phyloP scores from a whole-genome alignment of 2,888 invertebrate species.

The Keiferia lycopersicella region DNA sequence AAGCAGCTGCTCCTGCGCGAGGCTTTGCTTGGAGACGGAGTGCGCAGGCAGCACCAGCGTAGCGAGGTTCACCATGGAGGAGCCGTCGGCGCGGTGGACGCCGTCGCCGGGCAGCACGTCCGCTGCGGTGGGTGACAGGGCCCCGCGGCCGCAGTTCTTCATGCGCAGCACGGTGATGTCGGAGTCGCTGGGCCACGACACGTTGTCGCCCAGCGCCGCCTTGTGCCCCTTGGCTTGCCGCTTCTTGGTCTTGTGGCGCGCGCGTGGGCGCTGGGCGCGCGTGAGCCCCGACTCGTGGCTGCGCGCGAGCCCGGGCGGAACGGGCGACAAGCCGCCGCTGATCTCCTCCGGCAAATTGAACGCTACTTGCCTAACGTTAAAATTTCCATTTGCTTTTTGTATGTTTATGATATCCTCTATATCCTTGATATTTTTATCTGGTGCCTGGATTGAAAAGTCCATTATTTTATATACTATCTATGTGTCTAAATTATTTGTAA shows the following conservation, averaged over 20 bases:
- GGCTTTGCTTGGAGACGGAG: slow-evolving; percentile 59
- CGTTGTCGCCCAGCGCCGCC: slow-evolving; percentile 54
- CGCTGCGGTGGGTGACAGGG: slow-evolving; percentile 33
- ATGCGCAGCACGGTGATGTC: slow-evolving; percentile 82
- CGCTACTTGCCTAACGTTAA: slow-evolving; percentile 59
- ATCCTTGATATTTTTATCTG: slow-evolving; percentile 59
- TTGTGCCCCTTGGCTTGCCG: slow-evolving; percentile 48
- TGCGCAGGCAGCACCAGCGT: slow-evolving; percentile 73
- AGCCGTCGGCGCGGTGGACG: slow-evolving; percentile 78
- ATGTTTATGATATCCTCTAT: slow-evolving; percentile 74
- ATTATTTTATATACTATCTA: slow-evolving; percentile 37
- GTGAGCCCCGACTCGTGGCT: slow-evolving; percentile 39
- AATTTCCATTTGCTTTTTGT: slow-evolving; percentile 68
- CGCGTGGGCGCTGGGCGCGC: slow-evolving; percentile 15
- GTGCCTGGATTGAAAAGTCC: slow-evolving; percentile 47
- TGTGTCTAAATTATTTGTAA: slow-evolving; percentile 32
- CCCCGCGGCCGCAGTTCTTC: slow-evolving; percentile 47
- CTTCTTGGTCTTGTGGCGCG: slow-evolving; percentile 50
- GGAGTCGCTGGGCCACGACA: slow-evolving; percentile 81
- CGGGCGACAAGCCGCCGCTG: slow-evolving; percentile 30
- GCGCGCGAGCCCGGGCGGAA: slow-evolving; percentile 17
- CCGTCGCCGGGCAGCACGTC: slow-evolving; percentile 57
- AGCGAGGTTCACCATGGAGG: slow-evolving; percentile 81
- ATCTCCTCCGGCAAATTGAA: slow-evolving; percentile 59
- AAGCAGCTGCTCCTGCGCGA: slow-evolving; percentile 75